Base-by-base conservation (phyloP, 2,797 vertebrate genomes). In the Cottoperca gobio region DNA sequence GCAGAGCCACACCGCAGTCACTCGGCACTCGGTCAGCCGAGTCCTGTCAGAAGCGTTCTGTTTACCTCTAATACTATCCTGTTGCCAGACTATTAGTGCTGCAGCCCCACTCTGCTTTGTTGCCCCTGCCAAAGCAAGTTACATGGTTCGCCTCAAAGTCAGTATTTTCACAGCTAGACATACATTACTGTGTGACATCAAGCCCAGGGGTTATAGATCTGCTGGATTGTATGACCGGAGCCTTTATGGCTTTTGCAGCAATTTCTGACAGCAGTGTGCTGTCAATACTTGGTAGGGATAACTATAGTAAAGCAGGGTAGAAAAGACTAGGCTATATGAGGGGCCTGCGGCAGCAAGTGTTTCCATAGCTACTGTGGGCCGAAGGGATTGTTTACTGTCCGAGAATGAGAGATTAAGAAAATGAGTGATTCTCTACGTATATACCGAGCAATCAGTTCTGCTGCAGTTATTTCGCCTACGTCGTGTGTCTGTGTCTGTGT, bases 141-240 rank as follows among this genome's bases (percentile, higher is more conserved):
- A 83, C 88, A 89, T 37, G 74, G 84, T 81, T 72, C 2, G 31
- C 83, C 89, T 90, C 76, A 24, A 78, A 88, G 83, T 89, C 88
- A 73, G 74, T 91, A 87, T 89, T 91, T 89, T 88, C 88, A 86
- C 83, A 92, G 91, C 88, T 83, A 91, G 86, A 91, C 79, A 86
- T 89, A 87, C 84, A 89, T 88, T 91, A 82, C 75, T 59, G 73
- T 82, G 88, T 87, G 88, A 93, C 87, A 91, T 76, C 73, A 54
- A 83, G 79, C 88, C 83, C 67, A 10, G 26, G 69, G 83, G 89
- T 91, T 89, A 88, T 83, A 86, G 89, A 91, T 91, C 83, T 72
- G 67, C 78, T 67, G 75, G 84, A 83, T 84, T 87, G 85, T 81
- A 85, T 87, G 90, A 89, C 90, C 91, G 88, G 59, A 70, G 76